Percentiles rank a stretch among this genome's conserved stretches.
These are phyloP conservation scores for Melanotaenia parkinsoni DNA, from an alignment of 2,797 vertebrate species.

Conservation along the genomic window DNA sequence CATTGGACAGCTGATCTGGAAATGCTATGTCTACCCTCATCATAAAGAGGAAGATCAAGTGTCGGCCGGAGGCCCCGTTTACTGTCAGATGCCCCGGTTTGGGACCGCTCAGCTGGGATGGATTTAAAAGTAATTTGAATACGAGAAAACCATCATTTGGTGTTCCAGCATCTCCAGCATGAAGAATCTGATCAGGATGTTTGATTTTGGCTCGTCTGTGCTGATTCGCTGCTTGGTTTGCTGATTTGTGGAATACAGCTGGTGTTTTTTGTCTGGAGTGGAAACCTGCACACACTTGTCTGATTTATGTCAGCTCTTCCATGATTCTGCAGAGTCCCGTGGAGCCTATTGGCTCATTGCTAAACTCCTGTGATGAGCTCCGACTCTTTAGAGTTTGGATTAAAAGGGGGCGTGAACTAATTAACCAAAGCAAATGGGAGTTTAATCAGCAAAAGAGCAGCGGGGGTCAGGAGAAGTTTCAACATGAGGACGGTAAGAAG, in stretches of 20 bases:
- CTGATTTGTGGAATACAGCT: conserved; percentile 32
- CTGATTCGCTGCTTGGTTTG: conserved; percentile 10
- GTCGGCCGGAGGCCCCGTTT: too few species aligned
- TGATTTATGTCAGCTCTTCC: conserved; percentile 29
- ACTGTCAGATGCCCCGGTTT: too few species aligned
- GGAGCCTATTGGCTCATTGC: conserved; percentile 14
- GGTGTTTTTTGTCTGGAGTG: conserved; percentile 7
- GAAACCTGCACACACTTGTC: neutral
- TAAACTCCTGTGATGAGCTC: conserved; percentile 9
- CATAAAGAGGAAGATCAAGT: too few species aligned
- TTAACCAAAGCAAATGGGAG: conserved; percentile 39
- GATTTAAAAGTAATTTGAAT: too few species aligned
- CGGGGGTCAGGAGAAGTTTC: conserved; percentile 3
- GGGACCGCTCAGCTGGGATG: too few species aligned
- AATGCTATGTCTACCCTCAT: too few species aligned
- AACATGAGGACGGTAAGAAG: conserved; percentile 17
- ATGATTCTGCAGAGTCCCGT: neutral
- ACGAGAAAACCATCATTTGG: neutral
- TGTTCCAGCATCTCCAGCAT: neutral
- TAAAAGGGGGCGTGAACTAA: conserved; percentile 35
- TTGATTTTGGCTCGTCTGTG: neutral
- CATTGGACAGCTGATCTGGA: too few species aligned
- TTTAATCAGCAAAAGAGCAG: conserved; percentile 31
- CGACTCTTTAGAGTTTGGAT: conserved; percentile 9
- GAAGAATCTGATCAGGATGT: neutral